Conservation (phyloP, 2,888 invertebrate genomes). For the Zygothrica quintamaculata region DNA sequence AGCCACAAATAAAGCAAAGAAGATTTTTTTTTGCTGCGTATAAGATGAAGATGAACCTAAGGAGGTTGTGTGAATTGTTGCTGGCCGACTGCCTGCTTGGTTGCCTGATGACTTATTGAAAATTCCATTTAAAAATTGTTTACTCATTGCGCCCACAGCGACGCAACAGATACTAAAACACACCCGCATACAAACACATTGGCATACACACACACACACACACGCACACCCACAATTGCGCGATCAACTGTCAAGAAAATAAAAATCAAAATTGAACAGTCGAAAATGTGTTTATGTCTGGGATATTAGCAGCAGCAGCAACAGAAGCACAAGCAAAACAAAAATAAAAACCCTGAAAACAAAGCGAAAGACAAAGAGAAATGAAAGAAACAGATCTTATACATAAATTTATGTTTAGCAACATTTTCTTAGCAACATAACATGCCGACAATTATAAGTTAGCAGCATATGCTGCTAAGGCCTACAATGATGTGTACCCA, state of each 20-base stretch:
- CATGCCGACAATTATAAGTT: not conserved
- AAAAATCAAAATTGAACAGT: slow-evolving; percentile 63
- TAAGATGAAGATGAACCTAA: too few relatives aligned
- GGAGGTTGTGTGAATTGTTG: slow-evolving; percentile 38
- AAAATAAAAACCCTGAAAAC: slow-evolving; percentile 47
- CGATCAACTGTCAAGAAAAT: slow-evolving; percentile 68
- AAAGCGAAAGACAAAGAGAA: slow-evolving; percentile 14
- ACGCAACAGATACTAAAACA: slow-evolving; percentile 48
- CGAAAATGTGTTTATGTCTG: slow-evolving; percentile 76
- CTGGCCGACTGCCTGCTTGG: slow-evolving; percentile 19
- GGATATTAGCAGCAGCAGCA: slow-evolving; percentile 6
- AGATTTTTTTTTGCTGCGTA: slow-evolving; percentile 10
- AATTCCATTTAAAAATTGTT: slow-evolving; percentile 79
- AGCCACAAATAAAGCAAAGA: slow-evolving; percentile 23
- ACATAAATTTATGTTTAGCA: slow-evolving; percentile 11
- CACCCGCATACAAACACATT: slow-evolving; percentile 5
- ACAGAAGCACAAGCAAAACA: slow-evolving; percentile 42
- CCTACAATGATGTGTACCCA: too few relatives aligned
- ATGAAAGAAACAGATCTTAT: slow-evolving; percentile 25
- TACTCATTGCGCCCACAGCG: slow-evolving; percentile 76
- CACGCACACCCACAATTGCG: slow-evolving; percentile 39
- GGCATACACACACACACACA: slow-evolving; percentile 38
- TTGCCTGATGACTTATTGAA: slow-evolving; percentile 78
- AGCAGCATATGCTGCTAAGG: slow-evolving; percentile 27
- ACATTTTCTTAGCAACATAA: slow-evolving; percentile 15